Percentiles rank a stretch among this genome's conserved stretches.
These are phyloP conservation scores for Ectropis crepuscularia DNA, from an alignment of 2,888 invertebrate genomes.

Conservation along the genomic window DNA sequence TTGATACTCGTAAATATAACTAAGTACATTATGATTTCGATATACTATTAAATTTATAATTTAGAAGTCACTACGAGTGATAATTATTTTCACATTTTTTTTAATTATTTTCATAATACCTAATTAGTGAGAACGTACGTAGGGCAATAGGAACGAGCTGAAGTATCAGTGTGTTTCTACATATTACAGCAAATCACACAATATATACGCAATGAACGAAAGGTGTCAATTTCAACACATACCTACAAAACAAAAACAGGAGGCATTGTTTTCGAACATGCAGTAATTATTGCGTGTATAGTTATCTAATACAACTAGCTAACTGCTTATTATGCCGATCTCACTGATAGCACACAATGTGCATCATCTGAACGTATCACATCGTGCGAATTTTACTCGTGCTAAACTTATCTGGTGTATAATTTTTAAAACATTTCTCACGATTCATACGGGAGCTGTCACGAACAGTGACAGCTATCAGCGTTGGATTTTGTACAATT, in stretches of 20 bases:
- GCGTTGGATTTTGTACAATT: too few relatives aligned
- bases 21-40: too few relatives aligned
- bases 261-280: constrained; percentile 32
- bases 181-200: background rate
- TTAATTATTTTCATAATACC: too few relatives aligned
- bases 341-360: constrained; percentile 24
- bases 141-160: background rate
- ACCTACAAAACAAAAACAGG: constrained; percentile 23
- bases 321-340: constrained; percentile 52
- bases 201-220: constrained; percentile 22
- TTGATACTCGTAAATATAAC: too few relatives aligned
- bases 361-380: constrained; percentile 36
- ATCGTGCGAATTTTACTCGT: constrained; percentile 34
- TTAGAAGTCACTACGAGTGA: too few relatives aligned
- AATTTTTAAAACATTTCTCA: too few relatives aligned
- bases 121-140: background rate
- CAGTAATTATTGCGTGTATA: constrained; percentile 41
- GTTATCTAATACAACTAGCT: constrained; percentile 46
- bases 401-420: too few relatives aligned
- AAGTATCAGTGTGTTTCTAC: background rate
- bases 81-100: too few relatives aligned
- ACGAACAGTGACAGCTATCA: too few relatives aligned
- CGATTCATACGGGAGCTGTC: too few relatives aligned
- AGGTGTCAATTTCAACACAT: constrained; percentile 41
- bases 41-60: too few relatives aligned